A percentile compares a stretch with the other conserved stretches of the same genome.
Conservation (phyloP, 2,888 invertebrate genomes). For the Agrilus mali region DNA sequence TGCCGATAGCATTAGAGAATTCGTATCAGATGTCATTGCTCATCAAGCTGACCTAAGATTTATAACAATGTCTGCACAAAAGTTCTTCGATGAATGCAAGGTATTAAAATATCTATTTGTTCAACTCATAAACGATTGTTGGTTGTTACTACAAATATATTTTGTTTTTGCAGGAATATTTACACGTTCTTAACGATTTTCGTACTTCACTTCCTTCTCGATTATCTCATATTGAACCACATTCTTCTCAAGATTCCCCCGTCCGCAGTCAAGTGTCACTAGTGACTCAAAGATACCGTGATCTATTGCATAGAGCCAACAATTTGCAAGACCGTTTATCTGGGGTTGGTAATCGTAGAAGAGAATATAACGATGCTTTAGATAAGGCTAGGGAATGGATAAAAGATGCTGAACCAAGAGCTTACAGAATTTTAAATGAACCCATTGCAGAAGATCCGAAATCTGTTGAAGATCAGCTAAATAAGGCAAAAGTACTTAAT, state of each 20-base stretch:
- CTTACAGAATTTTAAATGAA: conserved; percentile 63
- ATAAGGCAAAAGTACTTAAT: conserved; percentile 69
- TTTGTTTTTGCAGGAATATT: conserved; percentile 52
- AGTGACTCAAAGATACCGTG: conserved; percentile 68
- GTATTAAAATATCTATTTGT: conserved; percentile 28
- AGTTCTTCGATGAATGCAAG: conserved; percentile 91
- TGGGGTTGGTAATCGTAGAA: conserved; percentile 62
- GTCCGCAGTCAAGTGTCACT: conserved; percentile 69
- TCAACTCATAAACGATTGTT: not conserved
- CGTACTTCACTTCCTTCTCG: conserved; percentile 74
- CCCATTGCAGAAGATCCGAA: conserved; percentile 78
- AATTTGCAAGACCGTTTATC: conserved; percentile 70
- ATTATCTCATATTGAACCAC: conserved; percentile 62
- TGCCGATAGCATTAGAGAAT: conserved; percentile 72
- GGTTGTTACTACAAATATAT: not conserved
- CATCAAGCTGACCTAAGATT: conserved; percentile 93
- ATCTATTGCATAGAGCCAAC: conserved; percentile 71
- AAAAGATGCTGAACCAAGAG: conserved; percentile 63
- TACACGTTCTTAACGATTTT: conserved; percentile 74
- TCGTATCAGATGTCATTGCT: conserved; percentile 86
- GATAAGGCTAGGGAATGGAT: conserved; percentile 72
- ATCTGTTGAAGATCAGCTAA: conserved; percentile 76
- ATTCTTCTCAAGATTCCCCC: conserved; percentile 55
- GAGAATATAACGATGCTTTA: conserved; percentile 72
- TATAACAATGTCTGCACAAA: conserved; percentile 92